Evolutionary conservation across 2,113 vertebrate genomes (phyloP).

Genomic region (Chaetorhynchus papuensis): DNA sequence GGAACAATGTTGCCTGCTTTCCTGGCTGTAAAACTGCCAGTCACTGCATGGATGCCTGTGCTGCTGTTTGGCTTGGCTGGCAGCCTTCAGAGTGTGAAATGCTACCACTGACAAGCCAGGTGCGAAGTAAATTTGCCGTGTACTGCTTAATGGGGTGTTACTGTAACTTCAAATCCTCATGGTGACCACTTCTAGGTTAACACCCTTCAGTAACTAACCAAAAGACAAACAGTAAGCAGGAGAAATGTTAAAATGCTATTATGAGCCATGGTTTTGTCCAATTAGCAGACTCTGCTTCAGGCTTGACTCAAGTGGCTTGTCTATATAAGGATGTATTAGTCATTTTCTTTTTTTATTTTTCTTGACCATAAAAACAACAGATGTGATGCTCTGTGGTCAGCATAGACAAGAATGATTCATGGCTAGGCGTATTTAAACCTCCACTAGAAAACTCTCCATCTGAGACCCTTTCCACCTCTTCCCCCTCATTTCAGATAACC

Average conservation of each 20-base stretch:
- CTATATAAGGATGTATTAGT: slow-evolving; percentile 45
- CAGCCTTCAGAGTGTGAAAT: not conserved
- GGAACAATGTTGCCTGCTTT: not conserved
- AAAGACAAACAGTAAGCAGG: slow-evolving; percentile 33
- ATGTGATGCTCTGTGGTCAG: slow-evolving; percentile 54
- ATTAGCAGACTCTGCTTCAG: not conserved
- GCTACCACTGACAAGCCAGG: slow-evolving; percentile 5
- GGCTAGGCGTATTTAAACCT: slow-evolving; percentile 6
- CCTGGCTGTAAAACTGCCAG: not conserved
- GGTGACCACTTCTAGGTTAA: slow-evolving; percentile 43
- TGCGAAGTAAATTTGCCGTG: slow-evolving; percentile 35
- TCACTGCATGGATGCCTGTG: not conserved
- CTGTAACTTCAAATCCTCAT: slow-evolving; percentile 32
- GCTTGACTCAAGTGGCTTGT: slow-evolving; percentile 21
- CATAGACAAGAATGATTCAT: slow-evolving; percentile 49
- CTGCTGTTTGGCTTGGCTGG: slow-evolving; percentile 42
- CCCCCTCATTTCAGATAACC: slow-evolving; percentile 12
- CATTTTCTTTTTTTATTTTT: slow-evolving; percentile 29
- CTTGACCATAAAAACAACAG: slow-evolving; percentile 53
- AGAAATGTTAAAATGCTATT: slow-evolving; percentile 23
- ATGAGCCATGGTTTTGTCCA: slow-evolving; percentile 11
- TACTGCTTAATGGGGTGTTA: slow-evolving; percentile 41
- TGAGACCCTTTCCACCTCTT: slow-evolving; percentile 41
- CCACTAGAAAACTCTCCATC: slow-evolving; percentile 7
- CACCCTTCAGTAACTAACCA: slow-evolving; percentile 33